Conservation (phyloP, 2,888 invertebrate species). For the Thymelicus sylvestris region DNA sequence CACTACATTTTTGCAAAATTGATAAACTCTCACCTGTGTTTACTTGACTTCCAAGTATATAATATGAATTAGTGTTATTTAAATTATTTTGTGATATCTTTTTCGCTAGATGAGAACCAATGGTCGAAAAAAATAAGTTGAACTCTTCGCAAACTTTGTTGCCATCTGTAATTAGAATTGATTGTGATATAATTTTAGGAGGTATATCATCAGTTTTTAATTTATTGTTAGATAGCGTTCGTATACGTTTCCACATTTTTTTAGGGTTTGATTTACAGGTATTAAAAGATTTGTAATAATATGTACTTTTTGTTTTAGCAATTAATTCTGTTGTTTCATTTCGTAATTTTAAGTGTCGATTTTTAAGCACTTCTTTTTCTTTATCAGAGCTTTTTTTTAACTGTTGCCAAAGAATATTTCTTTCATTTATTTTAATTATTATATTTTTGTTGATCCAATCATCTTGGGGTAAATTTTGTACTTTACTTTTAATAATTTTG, state of each 20-base stretch:
- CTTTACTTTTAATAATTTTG: constrained; percentile 30
- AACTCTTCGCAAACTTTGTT: constrained; percentile 40
- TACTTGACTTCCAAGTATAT: neutral
- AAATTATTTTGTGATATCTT: constrained; percentile 30
- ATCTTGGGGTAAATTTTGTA: constrained; percentile 25
- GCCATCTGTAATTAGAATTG: constrained; percentile 24
- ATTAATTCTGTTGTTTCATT: neutral
- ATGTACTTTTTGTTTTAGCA: constrained; percentile 8
- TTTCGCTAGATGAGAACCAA: constrained; percentile 38
- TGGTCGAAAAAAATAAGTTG: constrained; percentile 38
- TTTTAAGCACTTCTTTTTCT: neutral
- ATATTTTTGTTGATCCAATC: constrained; percentile 44
- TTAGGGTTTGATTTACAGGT: constrained; percentile 1
- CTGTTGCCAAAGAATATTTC: constrained; percentile 39
- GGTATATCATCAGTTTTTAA: constrained; percentile 14
- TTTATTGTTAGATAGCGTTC: constrained; percentile 29
- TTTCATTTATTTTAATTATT: constrained; percentile 36
- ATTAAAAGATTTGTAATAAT: constrained; percentile 14
- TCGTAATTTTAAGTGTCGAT: neutral
- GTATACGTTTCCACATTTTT: constrained; percentile 35
- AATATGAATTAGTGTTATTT: neutral
- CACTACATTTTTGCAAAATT: neutral
- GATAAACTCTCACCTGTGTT: neutral
- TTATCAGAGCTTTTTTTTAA: constrained; percentile 24
- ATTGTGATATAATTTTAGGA: constrained; percentile 30